Evolutionary conservation across 2,113 vertebrate genomes (phyloP).

Genomic region (Camarhynchus parvulus): DNA sequence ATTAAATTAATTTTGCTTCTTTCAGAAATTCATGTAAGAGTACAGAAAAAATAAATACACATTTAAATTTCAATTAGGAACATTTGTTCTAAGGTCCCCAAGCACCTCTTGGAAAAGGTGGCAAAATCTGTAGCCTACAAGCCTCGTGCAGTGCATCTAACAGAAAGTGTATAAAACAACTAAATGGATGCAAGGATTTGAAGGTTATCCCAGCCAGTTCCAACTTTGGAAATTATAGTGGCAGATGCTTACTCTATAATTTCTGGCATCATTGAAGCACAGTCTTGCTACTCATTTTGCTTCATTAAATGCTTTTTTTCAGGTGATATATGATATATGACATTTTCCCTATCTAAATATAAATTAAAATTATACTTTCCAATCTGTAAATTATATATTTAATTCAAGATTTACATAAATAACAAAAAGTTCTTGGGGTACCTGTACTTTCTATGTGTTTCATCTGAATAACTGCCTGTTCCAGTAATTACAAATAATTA

Average conservation of each 20-base stretch:
- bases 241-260: conserved; percentile 46
- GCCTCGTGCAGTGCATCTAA: conserved; percentile 11
- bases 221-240: conserved; percentile 10
- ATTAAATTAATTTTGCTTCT: not conserved
- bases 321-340: not conserved
- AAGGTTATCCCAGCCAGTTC: conserved; percentile 32
- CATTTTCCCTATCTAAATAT: not conserved
- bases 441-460: not conserved
- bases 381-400: not conserved
- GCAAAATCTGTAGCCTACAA: not conserved
- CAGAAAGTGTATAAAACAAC: conserved; percentile 20
- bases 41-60: not conserved
- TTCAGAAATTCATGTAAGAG: not conserved
- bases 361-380: not conserved
- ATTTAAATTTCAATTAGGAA: conserved; percentile 21
- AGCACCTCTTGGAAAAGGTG: not conserved
- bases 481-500: conserved; percentile 39
- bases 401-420: not conserved
- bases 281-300: not conserved
- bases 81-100: conserved; percentile 26
- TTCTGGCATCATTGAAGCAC: not conserved
- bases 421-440: not conserved
- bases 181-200: conserved; percentile 15
- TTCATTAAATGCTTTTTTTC: not conserved
- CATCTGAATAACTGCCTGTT: not conserved